Base-by-base conservation (phyloP, 2,113 vertebrate species). In the Rhagologus leucostigma region DNA sequence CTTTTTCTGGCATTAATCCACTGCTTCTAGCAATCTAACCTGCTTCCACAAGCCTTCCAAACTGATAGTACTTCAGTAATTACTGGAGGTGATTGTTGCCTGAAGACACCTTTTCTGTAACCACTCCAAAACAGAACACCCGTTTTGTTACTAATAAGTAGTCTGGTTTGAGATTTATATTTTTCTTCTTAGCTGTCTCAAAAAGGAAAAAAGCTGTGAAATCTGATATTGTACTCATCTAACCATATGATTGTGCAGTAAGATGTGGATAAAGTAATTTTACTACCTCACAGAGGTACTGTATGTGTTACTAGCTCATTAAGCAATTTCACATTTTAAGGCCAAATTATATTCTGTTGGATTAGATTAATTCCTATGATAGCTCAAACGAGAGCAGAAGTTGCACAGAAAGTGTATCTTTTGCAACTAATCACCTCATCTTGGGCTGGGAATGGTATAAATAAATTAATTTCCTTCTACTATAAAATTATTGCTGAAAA, bases 401-500 rank as follows among this genome's bases (percentile, higher is more conserved):
- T 69, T 86, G 19, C 16, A 76, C 6, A 7, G 62, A 62, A 89
- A 84, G 5, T 62, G 17, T 49, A 37, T 42, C 41, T 82, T 77
- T 91, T 95, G 73, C 35, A 95, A 80, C 67, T 30, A 85, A 70
- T 35, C 76, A 29, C 10, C 56, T 83, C 55, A 85, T 22, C 39
- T 93, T 86, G 83, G 68, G 53, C 90, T 93, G 60, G 55, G 67
- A 81, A 86, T 9, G 10, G 12, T 73, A 87, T 90, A 77, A 83
- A 89, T 90, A 92, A 81, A 80, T 73, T 62, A 0, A 80, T 90
- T 95, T 94, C 19, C 12, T 70, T 87, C 55, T 86, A 90, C 89
- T 95, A 97, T 50, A 92, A 95, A 97, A 90, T 95, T 97, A 97
- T 97, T 97, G 78, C 86, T 94, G 63, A 96, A 95, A 97, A 95